Percentiles rank a stretch among this genome's conserved stretches.
Evolutionary conservation across 1,140 invertebrate species (phyloP).

Genomic region (Chymomyza costata): DNA sequence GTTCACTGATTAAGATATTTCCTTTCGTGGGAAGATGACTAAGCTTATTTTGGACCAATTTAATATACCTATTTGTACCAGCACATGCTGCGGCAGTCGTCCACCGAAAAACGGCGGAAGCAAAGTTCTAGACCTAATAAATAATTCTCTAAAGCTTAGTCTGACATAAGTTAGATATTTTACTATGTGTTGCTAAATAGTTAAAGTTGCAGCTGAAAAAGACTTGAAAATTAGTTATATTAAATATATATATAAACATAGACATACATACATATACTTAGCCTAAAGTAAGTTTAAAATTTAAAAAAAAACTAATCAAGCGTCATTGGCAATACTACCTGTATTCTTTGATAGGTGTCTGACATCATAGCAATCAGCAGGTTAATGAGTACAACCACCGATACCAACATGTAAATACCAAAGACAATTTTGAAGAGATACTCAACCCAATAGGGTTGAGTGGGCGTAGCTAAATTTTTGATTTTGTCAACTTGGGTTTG

Average conservation of each 20-base stretch:
- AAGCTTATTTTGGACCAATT: no score
- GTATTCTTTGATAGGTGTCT: conserved; percentile 99
- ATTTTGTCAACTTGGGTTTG: conserved; percentile 79
- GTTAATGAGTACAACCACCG: conserved; percentile 98
- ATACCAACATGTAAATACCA: conserved; percentile 98
- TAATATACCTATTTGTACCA: no score
- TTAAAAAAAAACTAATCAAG: no score
- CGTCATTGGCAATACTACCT: conserved; percentile 80
- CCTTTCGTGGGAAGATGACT: no score
- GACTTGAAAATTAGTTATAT: conserved; percentile 2
- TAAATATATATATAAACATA: conserved; percentile 10
- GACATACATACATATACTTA: no score
- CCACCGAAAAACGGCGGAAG: no score
- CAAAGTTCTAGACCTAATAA: no score
- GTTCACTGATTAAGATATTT: no score
- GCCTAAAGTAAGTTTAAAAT: no score
- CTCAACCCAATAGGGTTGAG: conserved; percentile 85
- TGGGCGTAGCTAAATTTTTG: conserved; percentile 75
- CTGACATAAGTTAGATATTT: background rate
- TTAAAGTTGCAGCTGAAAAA: no score
- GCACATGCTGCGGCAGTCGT: no score
- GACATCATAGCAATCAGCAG: conserved; percentile 99
- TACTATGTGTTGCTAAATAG: conserved; percentile 45
- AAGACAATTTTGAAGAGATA: conserved; percentile 88
- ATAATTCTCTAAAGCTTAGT: background rate